These are phyloP conservation scores for Eunapius fragilis DNA, from an alignment of 37 sponge, comb jelly and placozoan genomes.

Conservation along the genomic window DNA sequence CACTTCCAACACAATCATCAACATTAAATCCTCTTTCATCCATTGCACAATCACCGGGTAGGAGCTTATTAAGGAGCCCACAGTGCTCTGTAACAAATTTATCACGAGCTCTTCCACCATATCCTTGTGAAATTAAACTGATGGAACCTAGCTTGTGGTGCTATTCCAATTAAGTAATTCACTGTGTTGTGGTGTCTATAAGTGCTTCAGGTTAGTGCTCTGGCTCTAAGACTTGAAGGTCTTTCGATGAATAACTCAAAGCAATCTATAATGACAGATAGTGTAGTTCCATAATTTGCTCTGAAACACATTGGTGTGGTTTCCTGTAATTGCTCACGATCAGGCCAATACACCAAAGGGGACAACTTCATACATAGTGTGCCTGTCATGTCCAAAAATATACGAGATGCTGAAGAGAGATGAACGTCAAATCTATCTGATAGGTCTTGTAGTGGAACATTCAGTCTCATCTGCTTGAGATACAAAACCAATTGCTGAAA, in stretches of 20 bases:
- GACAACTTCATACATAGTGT: constrained; percentile 12
- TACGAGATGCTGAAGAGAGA: too few species aligned
- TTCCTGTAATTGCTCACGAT: not conserved
- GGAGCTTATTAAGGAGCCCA: constrained; percentile 28
- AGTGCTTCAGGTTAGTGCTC: constrained; percentile 19
- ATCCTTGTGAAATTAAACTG: constrained; percentile 18
- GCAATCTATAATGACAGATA: constrained; percentile 31
- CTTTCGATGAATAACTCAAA: constrained; percentile 6
- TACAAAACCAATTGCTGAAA: too few species aligned
- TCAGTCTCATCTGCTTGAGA: too few species aligned
- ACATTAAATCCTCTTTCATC: constrained; percentile 63
- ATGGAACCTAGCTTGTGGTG: constrained; percentile 30
- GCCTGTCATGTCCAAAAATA: not conserved
- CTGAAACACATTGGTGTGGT: too few species aligned
- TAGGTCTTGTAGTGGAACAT: too few species aligned
- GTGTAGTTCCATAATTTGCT: constrained; percentile 6
- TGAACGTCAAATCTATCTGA: too few species aligned
- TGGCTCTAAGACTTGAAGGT: constrained; percentile 17
- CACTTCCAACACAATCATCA: constrained; percentile 26
- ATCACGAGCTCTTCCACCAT: constrained; percentile 24
- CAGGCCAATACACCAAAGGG: not conserved
- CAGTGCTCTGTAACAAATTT: constrained; percentile 23
- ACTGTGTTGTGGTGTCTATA: not conserved
- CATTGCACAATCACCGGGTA: constrained; percentile 37
- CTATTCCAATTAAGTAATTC: constrained; percentile 23